Percentiles rank a stretch among this genome's conserved stretches.
phyloP scores from a whole-genome alignment of 2,113 vertebrate genomes.

The Hippocampus abdominalis region DNA sequence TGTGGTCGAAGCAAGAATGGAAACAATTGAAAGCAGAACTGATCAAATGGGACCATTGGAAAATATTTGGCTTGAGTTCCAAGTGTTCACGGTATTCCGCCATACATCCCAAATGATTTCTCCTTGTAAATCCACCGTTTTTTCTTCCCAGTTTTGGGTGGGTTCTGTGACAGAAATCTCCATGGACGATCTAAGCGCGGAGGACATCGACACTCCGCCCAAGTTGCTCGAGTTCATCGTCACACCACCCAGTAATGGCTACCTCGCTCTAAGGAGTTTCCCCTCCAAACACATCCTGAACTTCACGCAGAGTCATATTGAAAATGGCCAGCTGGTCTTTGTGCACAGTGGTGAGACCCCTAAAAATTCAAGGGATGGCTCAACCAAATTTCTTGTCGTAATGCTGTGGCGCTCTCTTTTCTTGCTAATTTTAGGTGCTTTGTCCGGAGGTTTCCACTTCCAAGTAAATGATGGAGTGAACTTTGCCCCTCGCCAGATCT shows the following conservation, averaged over 20 bases:
- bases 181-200: slow-evolving; percentile 72
- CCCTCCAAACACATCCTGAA: slow-evolving; percentile 76
- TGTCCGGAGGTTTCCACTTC: slow-evolving; percentile 85
- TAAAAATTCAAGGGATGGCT: too few relatives aligned
- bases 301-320: slow-evolving; percentile 83
- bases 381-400: neutral
- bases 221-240: slow-evolving; percentile 76
- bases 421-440: slow-evolving; percentile 69
- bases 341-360: slow-evolving; percentile 75
- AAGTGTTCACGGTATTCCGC: neutral
- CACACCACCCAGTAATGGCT: slow-evolving; percentile 82
- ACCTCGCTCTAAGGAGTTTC: slow-evolving; percentile 78
- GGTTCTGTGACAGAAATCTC: slow-evolving; percentile 81
- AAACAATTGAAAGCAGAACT: neutral
- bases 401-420: neutral
- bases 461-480: slow-evolving; percentile 88
- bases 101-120: neutral
- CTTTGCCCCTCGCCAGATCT: slow-evolving; percentile 79
- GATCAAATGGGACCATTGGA: neutral
- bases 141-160: slow-evolving; percentile 75
- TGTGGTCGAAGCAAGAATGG: neutral
- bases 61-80: too few relatives aligned
- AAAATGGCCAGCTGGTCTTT: slow-evolving; percentile 77
- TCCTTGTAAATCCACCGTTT: neutral
- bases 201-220: slow-evolving; percentile 77